These are phyloP conservation scores for Platycheirus albimanus DNA, from an alignment of 2,888 invertebrate genomes.

Conservation along the genomic window DNA sequence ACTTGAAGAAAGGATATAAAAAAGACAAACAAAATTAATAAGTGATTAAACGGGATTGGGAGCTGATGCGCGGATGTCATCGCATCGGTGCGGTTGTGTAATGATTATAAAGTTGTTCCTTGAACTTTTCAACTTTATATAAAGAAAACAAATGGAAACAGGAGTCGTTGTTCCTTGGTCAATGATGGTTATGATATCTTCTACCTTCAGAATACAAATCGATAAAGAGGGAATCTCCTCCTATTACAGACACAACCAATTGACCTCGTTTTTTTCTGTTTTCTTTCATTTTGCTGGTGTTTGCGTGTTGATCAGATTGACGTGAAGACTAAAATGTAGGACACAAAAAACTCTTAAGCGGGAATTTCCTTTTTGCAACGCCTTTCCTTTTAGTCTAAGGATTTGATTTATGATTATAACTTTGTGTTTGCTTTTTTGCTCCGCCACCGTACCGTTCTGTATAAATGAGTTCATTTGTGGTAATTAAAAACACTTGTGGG, in stretches of 20 bases:
- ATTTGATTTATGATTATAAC: constrained; percentile 36
- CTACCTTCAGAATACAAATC: constrained; percentile 28
- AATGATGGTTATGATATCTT: neutral
- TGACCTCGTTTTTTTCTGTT: constrained; percentile 4
- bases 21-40: constrained; percentile 25
- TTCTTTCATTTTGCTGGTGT: neutral
- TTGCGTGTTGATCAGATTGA: constrained; percentile 28
- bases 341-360: constrained; percentile 12
- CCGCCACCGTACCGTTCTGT: neutral
- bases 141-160: neutral
- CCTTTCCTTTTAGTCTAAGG: constrained; percentile 8
- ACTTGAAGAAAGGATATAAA: neutral
- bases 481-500: neutral
- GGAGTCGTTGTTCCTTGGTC: neutral
- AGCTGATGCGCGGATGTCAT: neutral
- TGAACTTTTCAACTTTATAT: constrained; percentile 27
- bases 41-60: neutral
- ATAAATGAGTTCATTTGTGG: constrained; percentile 16
- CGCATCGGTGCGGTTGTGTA: neutral
- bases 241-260: constrained; percentile 30
- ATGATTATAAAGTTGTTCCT: constrained; percentile 13
- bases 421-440: constrained; percentile 1
- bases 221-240: constrained; percentile 24
- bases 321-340: constrained; percentile 22
- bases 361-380: constrained; percentile 6